These are phyloP conservation scores for Pilophorus perplexus DNA, from an alignment of 2,888 invertebrate species.

Conservation along the genomic window DNA sequence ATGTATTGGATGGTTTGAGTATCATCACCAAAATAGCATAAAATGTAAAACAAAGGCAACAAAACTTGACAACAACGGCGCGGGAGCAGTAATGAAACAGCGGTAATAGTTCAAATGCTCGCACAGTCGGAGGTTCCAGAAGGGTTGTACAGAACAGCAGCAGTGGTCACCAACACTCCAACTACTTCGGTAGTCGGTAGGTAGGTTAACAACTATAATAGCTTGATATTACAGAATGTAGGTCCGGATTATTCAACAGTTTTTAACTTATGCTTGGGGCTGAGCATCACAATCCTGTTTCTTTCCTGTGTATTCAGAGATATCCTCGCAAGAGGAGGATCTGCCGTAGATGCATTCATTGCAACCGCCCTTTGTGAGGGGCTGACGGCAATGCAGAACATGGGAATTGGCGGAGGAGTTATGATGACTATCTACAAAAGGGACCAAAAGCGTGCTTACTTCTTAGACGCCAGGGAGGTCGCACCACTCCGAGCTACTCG, in stretches of 20 bases:
- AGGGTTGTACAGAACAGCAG: slow-evolving; percentile 50
- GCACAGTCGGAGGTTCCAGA: too few relatives aligned
- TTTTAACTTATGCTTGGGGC: background rate
- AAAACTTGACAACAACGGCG: too few relatives aligned
- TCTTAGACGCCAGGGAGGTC: slow-evolving; percentile 71
- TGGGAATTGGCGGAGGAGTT: slow-evolving; percentile 68
- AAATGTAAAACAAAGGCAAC: too few relatives aligned
- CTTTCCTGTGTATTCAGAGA: slow-evolving; percentile 47
- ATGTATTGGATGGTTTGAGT: too few relatives aligned
- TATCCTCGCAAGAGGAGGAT: slow-evolving; percentile 51
- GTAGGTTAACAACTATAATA: slow-evolving; percentile 43
- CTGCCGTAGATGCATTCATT: slow-evolving; percentile 54
- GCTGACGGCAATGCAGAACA: slow-evolving; percentile 52
- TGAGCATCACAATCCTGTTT: background rate
- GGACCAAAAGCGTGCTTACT: slow-evolving; percentile 59
- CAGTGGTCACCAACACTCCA: slow-evolving; percentile 53
- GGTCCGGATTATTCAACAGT: background rate
- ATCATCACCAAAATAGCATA: too few relatives aligned
- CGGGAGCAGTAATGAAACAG: too few relatives aligned
- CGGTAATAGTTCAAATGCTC: too few relatives aligned
- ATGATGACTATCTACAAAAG: slow-evolving; percentile 72
- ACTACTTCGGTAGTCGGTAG: slow-evolving; percentile 53
- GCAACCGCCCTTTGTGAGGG: slow-evolving; percentile 54
- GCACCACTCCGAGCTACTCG: slow-evolving; percentile 64
- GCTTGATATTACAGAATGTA: background rate